Evolutionary conservation across 1,140 invertebrate species (phyloP), one percentile per base, ranked within the genome.

Genomic region (Hypsibius dujardini): DNA sequence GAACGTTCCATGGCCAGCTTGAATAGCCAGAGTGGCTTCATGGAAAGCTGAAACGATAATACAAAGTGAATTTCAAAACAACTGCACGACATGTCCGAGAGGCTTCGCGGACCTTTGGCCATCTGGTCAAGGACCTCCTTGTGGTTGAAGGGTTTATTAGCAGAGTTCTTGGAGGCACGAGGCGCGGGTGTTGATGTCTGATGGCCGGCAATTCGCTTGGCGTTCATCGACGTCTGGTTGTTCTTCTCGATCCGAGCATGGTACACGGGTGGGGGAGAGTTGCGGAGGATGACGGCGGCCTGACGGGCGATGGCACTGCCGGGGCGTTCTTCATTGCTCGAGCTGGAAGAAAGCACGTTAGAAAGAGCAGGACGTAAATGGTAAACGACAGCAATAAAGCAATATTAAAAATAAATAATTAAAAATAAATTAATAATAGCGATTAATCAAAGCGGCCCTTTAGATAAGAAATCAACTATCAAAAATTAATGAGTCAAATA

Each of bases 281-380:
- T 67, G 12, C 45, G 62, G 62, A 3, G 3, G 42, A 67, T 67
- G 12, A 67, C 12, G 42, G 62, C 62, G 62, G 12, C 62, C 62
- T 67, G 62, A 12, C 62, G 62, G 42, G 42, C 62, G 45, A 67
- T 42, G 62, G 62, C 62, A 42, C 62, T 67, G 12, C 62, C 62
- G 12, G 62, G 62, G 3, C 62, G 12, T n/a, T 56, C 50, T 42
- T 67, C 62, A 12, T 67, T 3, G 62, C 62, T 67, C 62, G 62
- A 12, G 62, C 50, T 56, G 50, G 7, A 12, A 28, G 28, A 28
- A 28, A 28, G 28, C 28, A 28, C 28, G 28, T 28, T 28, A 28
- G 28, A 28, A 28, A 28, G 28, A 28, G 28, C 28, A 28, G 28
- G 28, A 28, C 28, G 28, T 28, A 28, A 28, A 28, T 28, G 28